phyloP scores from a whole-genome alignment of 2,113 vertebrate species.

The Chloropsis cyanopogon region DNA sequence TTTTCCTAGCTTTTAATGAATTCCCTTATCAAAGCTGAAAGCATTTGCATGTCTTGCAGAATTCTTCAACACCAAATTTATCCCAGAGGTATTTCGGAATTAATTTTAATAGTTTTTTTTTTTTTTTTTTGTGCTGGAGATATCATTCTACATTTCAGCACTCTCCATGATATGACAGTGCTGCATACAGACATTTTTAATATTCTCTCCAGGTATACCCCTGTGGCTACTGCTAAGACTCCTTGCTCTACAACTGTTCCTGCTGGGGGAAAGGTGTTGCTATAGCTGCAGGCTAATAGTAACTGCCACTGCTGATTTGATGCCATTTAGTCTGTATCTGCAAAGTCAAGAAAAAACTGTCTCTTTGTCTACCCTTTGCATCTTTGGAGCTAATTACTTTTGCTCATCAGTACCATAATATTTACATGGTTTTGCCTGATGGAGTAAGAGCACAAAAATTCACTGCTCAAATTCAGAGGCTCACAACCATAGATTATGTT shows the following conservation, averaged over 20 bases:
- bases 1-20: constrained; percentile 45
- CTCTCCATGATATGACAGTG: constrained; percentile 20
- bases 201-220: constrained; percentile 45
- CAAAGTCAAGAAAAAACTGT: not conserved
- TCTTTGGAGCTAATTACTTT: constrained; percentile 5
- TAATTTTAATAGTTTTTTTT: constrained; percentile 58
- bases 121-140: not conserved
- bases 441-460: not conserved
- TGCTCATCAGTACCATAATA: not conserved
- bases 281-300: constrained; percentile 62
- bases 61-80: constrained; percentile 49
- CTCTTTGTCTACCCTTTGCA: not conserved
- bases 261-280: constrained; percentile 52
- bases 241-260: constrained; percentile 57
- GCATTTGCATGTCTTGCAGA: constrained; percentile 61
- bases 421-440: not conserved
- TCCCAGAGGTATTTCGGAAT: constrained; percentile 46
- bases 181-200: constrained; percentile 26
- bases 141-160: constrained; percentile 46
- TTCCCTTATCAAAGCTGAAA: constrained; percentile 42
- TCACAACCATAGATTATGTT: not conserved
- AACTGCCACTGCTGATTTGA: constrained; percentile 35
- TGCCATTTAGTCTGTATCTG: not conserved
- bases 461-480: not conserved
- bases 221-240: constrained; percentile 31